Evolutionary conservation across 2,797 vertebrate genomes (phyloP), one percentile per base, ranked within the genome.

Genomic region (Microcaecilia unicolor): DNA sequence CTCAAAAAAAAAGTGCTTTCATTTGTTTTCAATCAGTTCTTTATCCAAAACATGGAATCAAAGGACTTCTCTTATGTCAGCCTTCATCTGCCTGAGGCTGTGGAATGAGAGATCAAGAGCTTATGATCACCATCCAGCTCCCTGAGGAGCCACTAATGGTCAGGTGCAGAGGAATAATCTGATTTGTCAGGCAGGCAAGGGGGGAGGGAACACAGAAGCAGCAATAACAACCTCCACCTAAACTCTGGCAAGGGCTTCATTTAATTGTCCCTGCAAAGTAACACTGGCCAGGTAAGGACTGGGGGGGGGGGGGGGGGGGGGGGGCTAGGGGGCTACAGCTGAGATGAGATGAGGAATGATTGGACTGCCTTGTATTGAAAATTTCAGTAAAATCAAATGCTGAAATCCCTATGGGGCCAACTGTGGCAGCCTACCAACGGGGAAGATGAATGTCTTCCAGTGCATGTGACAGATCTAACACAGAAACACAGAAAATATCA

Each of bases 391-490:
- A 70, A 65, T 64, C 55, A 69, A 71, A 74, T 56, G 58, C 31
- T 67, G 29, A n/a, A 36, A 19, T 29, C 15, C 18, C 22, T 31
- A 7, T 23, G 35, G 28, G 13, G 18, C 15, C n/a, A 37, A 34
- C 15, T 30, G 45, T 41, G 35, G 44, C 52, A 50, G 35, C 34
- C 26, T 28, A 45, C 39, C 65, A 81, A 84, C 85, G 87, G 74
- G 67, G 54, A 88, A 91, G 88, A 93, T 88, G 85, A 87, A 92
- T 92, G 86, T 50, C 40, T 71, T 69, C 60, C 69, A 71, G 52
- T 70, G 70, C 61, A 67, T 74, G 58, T 80, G n/a, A n/a, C 74
- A 79, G 63, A 63, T 48, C 56, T 56, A 61, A 76, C 68, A 61
- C 68, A 72, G 48, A 70, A 80, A 79, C 76, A 76, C 20, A 64